These are phyloP conservation scores for Furcifer pardalis DNA, from an alignment of 2,797 vertebrate species.

Conservation along the genomic window DNA sequence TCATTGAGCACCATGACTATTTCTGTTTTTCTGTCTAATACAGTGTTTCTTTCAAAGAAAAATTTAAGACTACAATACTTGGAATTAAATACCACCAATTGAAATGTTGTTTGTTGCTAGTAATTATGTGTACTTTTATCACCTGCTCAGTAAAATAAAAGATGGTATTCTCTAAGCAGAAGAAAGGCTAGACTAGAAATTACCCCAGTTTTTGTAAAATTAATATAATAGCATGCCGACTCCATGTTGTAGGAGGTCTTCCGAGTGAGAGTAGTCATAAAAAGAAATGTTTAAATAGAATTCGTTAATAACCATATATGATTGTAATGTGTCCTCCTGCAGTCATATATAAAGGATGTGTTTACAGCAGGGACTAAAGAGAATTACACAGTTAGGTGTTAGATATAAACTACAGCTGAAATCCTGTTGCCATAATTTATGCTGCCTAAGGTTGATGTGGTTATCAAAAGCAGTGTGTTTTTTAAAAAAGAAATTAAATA, in stretches of 20 bases:
- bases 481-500: no score
- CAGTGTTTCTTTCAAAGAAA: background rate
- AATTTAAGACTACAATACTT: background rate
- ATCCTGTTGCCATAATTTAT: no score
- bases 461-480: no score
- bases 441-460: no score
- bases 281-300: background rate
- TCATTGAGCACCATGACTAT: background rate
- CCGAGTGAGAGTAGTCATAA: background rate
- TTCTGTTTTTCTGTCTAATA: background rate
- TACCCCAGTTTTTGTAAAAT: background rate
- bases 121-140: background rate
- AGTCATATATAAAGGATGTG: background rate
- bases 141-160: background rate
- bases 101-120: background rate
- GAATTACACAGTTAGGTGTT: background rate
- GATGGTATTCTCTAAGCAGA: no score
- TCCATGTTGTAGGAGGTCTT: background rate
- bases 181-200: background rate
- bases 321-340: background rate
- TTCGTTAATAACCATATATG: background rate
- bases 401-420: background rate
- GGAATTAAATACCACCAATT: background rate
- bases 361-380: background rate
- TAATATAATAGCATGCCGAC: background rate